Base-by-base conservation (phyloP, 1,140 invertebrate genomes). In the Thaumatotibia leucotreta region DNA sequence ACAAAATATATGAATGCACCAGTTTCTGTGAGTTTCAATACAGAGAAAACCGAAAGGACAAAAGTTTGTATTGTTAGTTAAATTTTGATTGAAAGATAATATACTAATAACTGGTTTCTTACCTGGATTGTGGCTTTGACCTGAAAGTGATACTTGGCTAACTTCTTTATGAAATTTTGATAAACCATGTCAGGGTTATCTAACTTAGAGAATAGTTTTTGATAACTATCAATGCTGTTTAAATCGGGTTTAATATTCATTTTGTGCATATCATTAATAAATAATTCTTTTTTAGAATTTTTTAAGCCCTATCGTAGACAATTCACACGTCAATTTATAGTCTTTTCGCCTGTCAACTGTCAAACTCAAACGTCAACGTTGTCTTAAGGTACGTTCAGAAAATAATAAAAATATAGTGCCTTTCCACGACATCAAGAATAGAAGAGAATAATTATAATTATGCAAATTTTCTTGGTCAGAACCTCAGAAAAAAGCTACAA, bases 121-220 rank as follows among this genome's bases (percentile, higher is more conserved):
- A 96, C 96, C 91, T 96, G 95, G 75, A 96, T 96, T 50, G 96
- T 92, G 35, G 95, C 95, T 83, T 95, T 96, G 14, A 96, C 86
- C 88, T 95, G 92, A 72, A 96, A 92, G 88, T 95, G 93, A 72
- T 93, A 92, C 77, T 95, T 95, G 23, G 95, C 93, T 63, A 96
- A 92, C 73, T 94, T 93, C 81, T 95, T 86, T 2, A 87, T 69
- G 72, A 77, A 87, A 70, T 74, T 78, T 66, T 84, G 79, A 66
- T 80, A 88, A 4, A 64, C 77, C 24, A 76, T 61, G 63, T 90
- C 85, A 1, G 78, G 67, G 54, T 74, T 79, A 23, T 86, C 77
- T 23, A 79, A 33, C 69, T 85, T 88, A 14, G 73, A 14, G 69
- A 76, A 67, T 23, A 82, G 22, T 64, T 71, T 76, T 67, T 76